These are phyloP conservation scores for Agapostemon virescens DNA, from an alignment of 2,888 invertebrate genomes.

Conservation along the genomic window DNA sequence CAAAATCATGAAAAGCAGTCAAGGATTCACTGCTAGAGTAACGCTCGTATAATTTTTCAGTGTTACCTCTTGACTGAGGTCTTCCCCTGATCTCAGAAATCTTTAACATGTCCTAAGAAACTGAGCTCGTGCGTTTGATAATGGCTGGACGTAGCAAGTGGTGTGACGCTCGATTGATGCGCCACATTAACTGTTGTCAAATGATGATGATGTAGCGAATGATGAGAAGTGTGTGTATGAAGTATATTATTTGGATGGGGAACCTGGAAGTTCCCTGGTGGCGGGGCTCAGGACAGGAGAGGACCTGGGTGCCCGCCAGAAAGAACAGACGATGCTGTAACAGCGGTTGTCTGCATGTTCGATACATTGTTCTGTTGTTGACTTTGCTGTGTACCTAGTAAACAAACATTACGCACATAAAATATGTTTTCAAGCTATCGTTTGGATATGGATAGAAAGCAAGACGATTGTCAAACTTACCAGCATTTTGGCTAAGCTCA, in stretches of 20 bases:
- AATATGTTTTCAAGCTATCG: not conserved
- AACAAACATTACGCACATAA: not conserved
- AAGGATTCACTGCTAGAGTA: constrained; percentile 36
- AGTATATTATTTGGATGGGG: constrained; percentile 79
- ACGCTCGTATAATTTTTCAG: constrained; percentile 47
- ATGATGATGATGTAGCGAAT: constrained; percentile 75
- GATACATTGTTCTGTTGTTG: constrained; percentile 78
- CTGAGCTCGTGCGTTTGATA: constrained; percentile 79
- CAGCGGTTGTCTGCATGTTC: constrained; percentile 76
- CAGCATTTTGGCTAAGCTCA: constrained; percentile 88
- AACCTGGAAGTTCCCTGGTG: constrained; percentile 80
- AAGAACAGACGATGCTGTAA: constrained; percentile 77
- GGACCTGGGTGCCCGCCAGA: constrained; percentile 78
- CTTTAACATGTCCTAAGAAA: constrained; percentile 78
- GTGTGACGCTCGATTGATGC: constrained; percentile 74
- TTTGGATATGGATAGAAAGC: not conserved
- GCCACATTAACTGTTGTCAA: constrained; percentile 75
- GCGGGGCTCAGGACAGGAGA: constrained; percentile 81
- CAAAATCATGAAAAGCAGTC: constrained; percentile 52
- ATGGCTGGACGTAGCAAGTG: constrained; percentile 74
- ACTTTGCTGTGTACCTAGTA: constrained; percentile 75
- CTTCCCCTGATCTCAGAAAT: constrained; percentile 78
- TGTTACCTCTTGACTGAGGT: constrained; percentile 76
- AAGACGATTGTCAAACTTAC: constrained; percentile 62
- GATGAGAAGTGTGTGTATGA: constrained; percentile 75